phyloP scores from a whole-genome alignment of 30 jellyfish, hydroid and myxozoan genomes.

The Calvadosia cruxmelitensis region DNA sequence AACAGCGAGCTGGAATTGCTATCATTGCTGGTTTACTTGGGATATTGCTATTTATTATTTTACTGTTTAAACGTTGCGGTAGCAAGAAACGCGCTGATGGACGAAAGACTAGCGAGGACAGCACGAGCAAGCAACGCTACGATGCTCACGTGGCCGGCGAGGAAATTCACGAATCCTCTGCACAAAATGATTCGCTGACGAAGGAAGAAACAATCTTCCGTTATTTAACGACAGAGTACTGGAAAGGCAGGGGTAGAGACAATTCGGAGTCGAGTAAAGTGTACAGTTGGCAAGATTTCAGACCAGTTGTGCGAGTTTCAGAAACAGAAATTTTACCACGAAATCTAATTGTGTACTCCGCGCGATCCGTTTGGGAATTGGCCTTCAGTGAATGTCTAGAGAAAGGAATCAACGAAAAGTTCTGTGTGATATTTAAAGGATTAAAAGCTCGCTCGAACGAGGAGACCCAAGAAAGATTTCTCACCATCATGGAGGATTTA shows the following conservation, averaged over 20 bases:
- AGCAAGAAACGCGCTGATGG: not conserved
- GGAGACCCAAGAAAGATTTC: slow-evolving; percentile 23
- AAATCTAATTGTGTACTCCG: slow-evolving; percentile 34
- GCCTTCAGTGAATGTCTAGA: slow-evolving; percentile 48
- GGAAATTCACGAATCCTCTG: not conserved
- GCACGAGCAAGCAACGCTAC: not conserved
- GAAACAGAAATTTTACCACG: slow-evolving; percentile 23
- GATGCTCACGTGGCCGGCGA: not conserved
- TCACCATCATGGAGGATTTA: slow-evolving; percentile 40
- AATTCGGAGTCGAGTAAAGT: slow-evolving; percentile 1
- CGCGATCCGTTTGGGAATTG: slow-evolving; percentile 61
- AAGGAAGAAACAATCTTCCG: slow-evolving; percentile 13
- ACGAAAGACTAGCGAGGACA: not conserved
- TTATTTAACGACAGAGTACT: slow-evolving; percentile 28
- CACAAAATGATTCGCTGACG: not conserved
- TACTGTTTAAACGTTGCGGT: not conserved
- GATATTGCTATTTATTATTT: not conserved
- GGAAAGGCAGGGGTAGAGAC: slow-evolving; percentile 23
- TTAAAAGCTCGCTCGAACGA: slow-evolving; percentile 37
- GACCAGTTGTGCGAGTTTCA: slow-evolving; percentile 43
- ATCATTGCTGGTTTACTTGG: not conserved
- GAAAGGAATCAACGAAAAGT: slow-evolving; percentile 44
- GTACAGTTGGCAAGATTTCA: slow-evolving; percentile 19
- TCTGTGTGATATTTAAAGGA: slow-evolving; percentile 56
- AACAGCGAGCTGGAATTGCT: slow-evolving; percentile 1